A percentile compares a stretch with the other conserved stretches of the same genome.
Conservation (phyloP, 2,113 vertebrate genomes). For the Syngnathus scovelli region DNA sequence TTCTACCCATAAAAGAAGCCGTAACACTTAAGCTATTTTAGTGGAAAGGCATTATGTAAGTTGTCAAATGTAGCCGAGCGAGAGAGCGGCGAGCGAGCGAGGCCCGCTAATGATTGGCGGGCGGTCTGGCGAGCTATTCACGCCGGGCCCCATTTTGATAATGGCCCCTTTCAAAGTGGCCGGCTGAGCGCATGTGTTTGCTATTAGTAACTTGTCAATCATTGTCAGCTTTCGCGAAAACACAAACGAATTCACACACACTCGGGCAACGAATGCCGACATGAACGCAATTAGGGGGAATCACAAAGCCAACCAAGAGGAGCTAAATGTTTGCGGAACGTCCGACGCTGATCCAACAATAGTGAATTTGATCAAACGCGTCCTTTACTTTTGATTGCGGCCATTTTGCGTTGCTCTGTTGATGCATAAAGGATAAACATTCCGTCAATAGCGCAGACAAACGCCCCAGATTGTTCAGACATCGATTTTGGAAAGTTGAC, state of each 20-base stretch:
- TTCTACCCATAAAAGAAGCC: constrained; percentile 73
- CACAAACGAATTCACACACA: constrained; percentile 41
- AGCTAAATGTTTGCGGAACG: no score
- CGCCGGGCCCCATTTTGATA: constrained; percentile 63
- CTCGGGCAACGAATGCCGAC: constrained; percentile 21
- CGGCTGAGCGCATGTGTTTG: constrained; percentile 61
- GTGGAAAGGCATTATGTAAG: constrained; percentile 77
- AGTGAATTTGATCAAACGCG: constrained; percentile 10
- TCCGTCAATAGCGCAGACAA: constrained; percentile 90
- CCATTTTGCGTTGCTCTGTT: constrained; percentile 19
- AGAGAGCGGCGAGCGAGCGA: constrained; percentile 14
- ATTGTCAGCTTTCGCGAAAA: constrained; percentile 43
- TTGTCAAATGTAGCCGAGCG: constrained; percentile 57
- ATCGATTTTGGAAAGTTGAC: constrained; percentile 80
- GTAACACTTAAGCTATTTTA: constrained; percentile 77
- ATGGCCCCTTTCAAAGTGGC: constrained; percentile 65
- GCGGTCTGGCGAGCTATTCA: constrained; percentile 68
- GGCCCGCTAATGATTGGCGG: constrained; percentile 60
- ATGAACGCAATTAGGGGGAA: background rate
- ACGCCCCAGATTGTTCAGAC: constrained; percentile 84
- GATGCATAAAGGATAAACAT: constrained; percentile 75
- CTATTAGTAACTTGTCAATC: constrained; percentile 64
- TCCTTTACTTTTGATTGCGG: constrained; percentile 12
- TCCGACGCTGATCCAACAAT: no score
- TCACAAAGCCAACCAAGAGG: no score